These are phyloP conservation scores for Thalassophryne amazonica DNA, from an alignment of 2,797 vertebrate genomes.

Conservation along the genomic window DNA sequence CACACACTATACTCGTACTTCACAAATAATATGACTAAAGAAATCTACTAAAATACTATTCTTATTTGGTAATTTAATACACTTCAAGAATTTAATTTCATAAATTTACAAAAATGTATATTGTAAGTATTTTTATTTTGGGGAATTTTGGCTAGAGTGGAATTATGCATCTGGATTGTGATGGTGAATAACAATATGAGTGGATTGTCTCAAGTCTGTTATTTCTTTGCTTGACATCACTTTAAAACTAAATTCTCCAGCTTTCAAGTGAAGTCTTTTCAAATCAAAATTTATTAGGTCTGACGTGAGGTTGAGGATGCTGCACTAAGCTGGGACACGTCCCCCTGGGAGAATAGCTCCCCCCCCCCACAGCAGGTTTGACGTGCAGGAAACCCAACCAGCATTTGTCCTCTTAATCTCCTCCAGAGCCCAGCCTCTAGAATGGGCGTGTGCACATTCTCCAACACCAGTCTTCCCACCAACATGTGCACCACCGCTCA, in stretches of 20 bases:
- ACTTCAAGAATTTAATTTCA: too few relatives aligned
- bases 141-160: too few relatives aligned
- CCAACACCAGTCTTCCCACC: conserved; percentile 46
- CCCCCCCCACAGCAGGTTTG: conserved; percentile 21
- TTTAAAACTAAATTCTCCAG: conserved; percentile 1
- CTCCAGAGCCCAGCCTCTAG: conserved; percentile 48
- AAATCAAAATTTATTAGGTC: not conserved
- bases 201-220: not conserved
- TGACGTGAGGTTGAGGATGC: conserved; percentile 21
- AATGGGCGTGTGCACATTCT: not conserved
- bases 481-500: conserved; percentile 65
- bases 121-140: too few relatives aligned
- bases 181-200: too few relatives aligned
- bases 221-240: conserved; percentile 1
- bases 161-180: too few relatives aligned
- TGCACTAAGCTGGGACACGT: conserved; percentile 22
- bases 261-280: not conserved
- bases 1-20: too few relatives aligned
- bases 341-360: conserved; percentile 25
- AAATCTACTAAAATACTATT: too few relatives aligned
- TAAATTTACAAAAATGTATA: too few relatives aligned
- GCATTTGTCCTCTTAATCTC: conserved; percentile 46
- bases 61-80: too few relatives aligned
- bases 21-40: too few relatives aligned
- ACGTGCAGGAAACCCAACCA: conserved; percentile 46